phyloP scores from a whole-genome alignment of 2,888 invertebrate genomes.

The Callimorpha dominula region DNA sequence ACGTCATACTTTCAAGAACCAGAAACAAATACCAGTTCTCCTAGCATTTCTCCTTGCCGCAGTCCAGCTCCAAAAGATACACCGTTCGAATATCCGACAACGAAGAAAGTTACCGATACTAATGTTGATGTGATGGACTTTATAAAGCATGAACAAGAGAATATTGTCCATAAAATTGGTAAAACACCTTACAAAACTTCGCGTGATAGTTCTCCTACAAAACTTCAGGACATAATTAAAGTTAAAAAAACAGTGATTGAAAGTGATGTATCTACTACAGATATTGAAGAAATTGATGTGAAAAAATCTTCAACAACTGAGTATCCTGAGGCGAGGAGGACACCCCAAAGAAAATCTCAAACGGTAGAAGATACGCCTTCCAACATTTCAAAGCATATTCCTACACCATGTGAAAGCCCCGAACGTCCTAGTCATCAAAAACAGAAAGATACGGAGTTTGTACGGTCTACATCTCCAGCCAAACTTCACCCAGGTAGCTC shows the following conservation, averaged over 20 bases:
- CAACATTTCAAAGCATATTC: slow-evolving; percentile 13
- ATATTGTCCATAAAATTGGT: slow-evolving; percentile 32
- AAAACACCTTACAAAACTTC: slow-evolving; percentile 38
- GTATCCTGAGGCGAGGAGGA: slow-evolving; percentile 30
- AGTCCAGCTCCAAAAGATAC: slow-evolving; percentile 66
- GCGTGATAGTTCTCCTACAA: slow-evolving; percentile 65
- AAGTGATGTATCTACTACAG: slow-evolving; percentile 20
- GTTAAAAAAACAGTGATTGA: slow-evolving; percentile 32
- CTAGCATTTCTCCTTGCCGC: slow-evolving; percentile 68
- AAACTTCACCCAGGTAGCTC: slow-evolving; percentile 27
- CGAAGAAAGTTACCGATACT: slow-evolving; percentile 43
- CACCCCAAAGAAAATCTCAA: slow-evolving; percentile 42
- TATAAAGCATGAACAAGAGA: slow-evolving; percentile 60
- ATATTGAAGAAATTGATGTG: slow-evolving; percentile 23
- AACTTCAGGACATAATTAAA: slow-evolving; percentile 61
- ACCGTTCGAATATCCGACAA: slow-evolving; percentile 45
- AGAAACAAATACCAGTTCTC: slow-evolving; percentile 60
- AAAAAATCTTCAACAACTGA: slow-evolving; percentile 30
- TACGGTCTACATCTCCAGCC: slow-evolving; percentile 6
- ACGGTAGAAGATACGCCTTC: neutral
- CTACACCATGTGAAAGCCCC: slow-evolving; percentile 16
- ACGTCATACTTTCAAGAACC: slow-evolving; percentile 46
- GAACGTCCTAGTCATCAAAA: slow-evolving; percentile 11
- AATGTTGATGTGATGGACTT: slow-evolving; percentile 58
- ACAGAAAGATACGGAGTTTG: slow-evolving; percentile 16